These are phyloP conservation scores for Anser brachyrhynchus DNA, from an alignment of 2,113 vertebrate genomes.

Conservation along the genomic window DNA sequence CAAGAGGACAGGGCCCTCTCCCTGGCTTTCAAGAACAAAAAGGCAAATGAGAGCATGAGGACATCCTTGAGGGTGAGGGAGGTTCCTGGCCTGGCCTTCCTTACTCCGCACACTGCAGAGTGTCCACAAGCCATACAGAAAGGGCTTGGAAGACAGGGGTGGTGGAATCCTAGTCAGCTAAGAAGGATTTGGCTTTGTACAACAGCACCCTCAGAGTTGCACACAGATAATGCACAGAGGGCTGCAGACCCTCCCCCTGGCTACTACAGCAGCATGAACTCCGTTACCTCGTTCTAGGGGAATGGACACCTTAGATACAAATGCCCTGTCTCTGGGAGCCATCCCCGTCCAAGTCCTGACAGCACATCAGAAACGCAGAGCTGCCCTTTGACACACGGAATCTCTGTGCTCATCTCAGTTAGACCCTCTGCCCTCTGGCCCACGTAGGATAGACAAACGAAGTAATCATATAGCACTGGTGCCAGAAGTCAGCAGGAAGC, in stretches of 20 bases:
- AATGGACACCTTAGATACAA: not conserved
- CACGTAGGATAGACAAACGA: constrained; percentile 34
- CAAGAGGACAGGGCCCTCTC: not conserved
- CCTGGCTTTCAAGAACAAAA: not conserved
- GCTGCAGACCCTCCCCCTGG: not conserved
- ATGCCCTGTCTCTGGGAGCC: not conserved
- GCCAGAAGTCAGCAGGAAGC: constrained; percentile 76
- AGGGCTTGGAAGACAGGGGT: not conserved
- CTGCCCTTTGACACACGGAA: not conserved
- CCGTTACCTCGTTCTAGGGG: not conserved
- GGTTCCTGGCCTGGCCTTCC: not conserved
- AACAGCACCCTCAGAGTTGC: not conserved
- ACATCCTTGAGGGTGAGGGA: not conserved
- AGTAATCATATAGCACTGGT: constrained; percentile 66
- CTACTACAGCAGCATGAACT: not conserved
- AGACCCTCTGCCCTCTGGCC: constrained; percentile 44
- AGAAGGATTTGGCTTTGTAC: not conserved
- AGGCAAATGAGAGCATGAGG: not conserved
- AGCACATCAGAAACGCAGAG: constrained; percentile 50
- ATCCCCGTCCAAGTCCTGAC: constrained; percentile 2
- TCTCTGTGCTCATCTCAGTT: constrained; percentile 2
- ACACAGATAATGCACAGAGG: not conserved
- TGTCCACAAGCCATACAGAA: not conserved
- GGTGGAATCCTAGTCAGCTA: not conserved
- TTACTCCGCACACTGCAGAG: not conserved